phyloP scores from a whole-genome alignment of 2,113 vertebrate genomes.

The Otis tarda region DNA sequence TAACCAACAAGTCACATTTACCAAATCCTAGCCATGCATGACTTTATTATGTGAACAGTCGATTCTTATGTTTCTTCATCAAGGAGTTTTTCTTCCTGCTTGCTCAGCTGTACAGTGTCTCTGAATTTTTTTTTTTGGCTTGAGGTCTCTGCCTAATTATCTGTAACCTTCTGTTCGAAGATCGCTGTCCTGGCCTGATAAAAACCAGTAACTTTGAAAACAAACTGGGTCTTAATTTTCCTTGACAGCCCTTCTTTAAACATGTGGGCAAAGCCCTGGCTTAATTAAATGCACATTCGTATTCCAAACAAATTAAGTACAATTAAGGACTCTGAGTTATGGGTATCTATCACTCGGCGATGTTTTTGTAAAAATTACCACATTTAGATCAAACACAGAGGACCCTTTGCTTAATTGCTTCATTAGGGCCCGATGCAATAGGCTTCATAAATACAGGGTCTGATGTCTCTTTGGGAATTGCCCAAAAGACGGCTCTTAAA shows the following conservation, averaged over 20 bases:
- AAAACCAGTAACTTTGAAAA: slow-evolving; percentile 93
- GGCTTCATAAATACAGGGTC: slow-evolving; percentile 90
- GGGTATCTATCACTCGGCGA: slow-evolving; percentile 97
- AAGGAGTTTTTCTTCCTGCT: slow-evolving; percentile 56
- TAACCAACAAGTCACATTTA: slow-evolving; percentile 48
- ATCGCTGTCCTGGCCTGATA: slow-evolving; percentile 86
- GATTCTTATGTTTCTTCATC: slow-evolving; percentile 63
- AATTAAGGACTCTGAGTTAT: slow-evolving; percentile 99
- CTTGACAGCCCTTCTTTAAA: slow-evolving; percentile 97
- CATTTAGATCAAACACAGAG: slow-evolving; percentile 97
- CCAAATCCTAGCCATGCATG: slow-evolving; percentile 53
- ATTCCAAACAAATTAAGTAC: slow-evolving; percentile 99
- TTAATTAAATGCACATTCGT: slow-evolving; percentile 99
- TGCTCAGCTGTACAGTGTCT: slow-evolving; percentile 62
- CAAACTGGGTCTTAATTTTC: slow-evolving; percentile 98
- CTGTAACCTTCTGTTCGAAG: slow-evolving; percentile 83
- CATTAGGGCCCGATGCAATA: slow-evolving; percentile 93
- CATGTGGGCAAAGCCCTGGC: slow-evolving; percentile 86
- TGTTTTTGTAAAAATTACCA: slow-evolving; percentile 99
- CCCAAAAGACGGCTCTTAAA: slow-evolving; percentile 91
- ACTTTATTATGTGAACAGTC: slow-evolving; percentile 33
- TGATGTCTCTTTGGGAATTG: slow-evolving; percentile 94
- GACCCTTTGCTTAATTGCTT: slow-evolving; percentile 97
- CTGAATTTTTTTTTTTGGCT: slow-evolving; percentile 46
- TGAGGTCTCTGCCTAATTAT: slow-evolving; percentile 82